These are phyloP conservation scores for Hippolais icterina DNA, from an alignment of 2,113 vertebrate species.

Conservation along the genomic window DNA sequence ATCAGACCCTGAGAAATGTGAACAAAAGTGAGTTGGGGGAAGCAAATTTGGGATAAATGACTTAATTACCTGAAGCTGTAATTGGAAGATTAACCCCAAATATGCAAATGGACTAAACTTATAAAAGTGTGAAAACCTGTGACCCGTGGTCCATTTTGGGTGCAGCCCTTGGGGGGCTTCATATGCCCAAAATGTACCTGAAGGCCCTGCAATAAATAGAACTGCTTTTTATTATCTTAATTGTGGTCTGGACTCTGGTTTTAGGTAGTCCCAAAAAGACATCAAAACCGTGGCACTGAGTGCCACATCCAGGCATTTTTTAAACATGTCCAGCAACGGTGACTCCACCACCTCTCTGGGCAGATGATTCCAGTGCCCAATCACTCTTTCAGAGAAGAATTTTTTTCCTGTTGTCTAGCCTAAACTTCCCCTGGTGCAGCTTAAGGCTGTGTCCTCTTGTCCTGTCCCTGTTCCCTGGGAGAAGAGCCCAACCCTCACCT, in stretches of 20 bases:
- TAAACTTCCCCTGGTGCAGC: background rate
- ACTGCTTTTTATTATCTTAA: background rate
- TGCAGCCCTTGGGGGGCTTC: background rate
- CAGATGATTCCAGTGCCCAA: background rate
- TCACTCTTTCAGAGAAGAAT: background rate
- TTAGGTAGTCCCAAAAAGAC: background rate
- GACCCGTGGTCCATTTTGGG: accelerated
- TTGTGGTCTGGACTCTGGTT: background rate
- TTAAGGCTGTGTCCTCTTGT: background rate
- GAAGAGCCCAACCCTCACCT: accelerated
- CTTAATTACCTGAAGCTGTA: background rate
- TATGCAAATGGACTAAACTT: background rate
- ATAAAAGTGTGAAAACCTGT: background rate
- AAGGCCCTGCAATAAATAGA: background rate
- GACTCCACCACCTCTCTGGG: background rate
- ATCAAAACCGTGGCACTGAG: background rate
- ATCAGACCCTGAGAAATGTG: background rate
- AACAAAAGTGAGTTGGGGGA: background rate
- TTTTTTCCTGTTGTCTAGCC: background rate
- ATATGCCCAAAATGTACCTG: accelerated
- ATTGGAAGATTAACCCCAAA: background rate
- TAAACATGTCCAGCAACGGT: accelerated
- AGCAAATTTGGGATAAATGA: background rate
- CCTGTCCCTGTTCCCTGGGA: background rate
- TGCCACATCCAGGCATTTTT: background rate